Evolutionary conservation across 2,888 invertebrate genomes (phyloP).

Genomic region (Agriopis marginaria): DNA sequence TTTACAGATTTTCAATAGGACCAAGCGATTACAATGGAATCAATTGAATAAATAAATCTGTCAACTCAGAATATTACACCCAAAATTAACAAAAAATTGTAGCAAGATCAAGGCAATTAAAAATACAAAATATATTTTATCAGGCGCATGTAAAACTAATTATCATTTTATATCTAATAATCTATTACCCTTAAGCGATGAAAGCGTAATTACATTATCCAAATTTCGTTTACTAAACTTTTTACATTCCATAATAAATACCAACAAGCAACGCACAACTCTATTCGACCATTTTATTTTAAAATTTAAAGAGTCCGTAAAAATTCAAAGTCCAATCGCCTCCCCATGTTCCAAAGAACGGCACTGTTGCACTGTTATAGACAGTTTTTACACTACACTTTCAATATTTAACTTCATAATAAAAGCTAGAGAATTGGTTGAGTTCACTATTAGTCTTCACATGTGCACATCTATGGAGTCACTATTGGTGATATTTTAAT

Average conservation of each 20-base stretch:
- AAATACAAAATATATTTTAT: slow-evolving; percentile 40
- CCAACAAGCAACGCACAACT: slow-evolving; percentile 81
- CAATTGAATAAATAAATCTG: slow-evolving; percentile 21
- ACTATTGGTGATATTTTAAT: slow-evolving; percentile 59
- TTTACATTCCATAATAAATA: slow-evolving; percentile 68
- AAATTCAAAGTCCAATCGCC: slow-evolving; percentile 76
- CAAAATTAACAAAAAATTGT: slow-evolving; percentile 3
- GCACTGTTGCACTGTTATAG: slow-evolving; percentile 58
- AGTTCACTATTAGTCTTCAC: slow-evolving; percentile 63
- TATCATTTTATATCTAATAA: slow-evolving; percentile 72
- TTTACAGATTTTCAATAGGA: neutral
- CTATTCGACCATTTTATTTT: slow-evolving; percentile 68
- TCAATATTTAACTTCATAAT: slow-evolving; percentile 50
- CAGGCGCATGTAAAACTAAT: slow-evolving; percentile 61
- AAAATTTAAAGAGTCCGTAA: slow-evolving; percentile 66
- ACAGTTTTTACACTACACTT: slow-evolving; percentile 64
- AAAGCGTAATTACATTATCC: slow-evolving; percentile 74
- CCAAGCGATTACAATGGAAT: neutral
- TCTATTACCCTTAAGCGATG: slow-evolving; percentile 70
- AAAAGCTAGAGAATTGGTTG: slow-evolving; percentile 62
- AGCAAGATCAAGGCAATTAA: slow-evolving; percentile 19
- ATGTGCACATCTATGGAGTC: slow-evolving; percentile 61
- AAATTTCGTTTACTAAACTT: slow-evolving; percentile 65
- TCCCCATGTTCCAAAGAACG: slow-evolving; percentile 78
- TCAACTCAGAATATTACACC: neutral